A percentile compares a stretch with the other conserved stretches of the same genome.
phyloP scores from a whole-genome alignment of 2,797 vertebrate species.

The Lacerta viridis region DNA sequence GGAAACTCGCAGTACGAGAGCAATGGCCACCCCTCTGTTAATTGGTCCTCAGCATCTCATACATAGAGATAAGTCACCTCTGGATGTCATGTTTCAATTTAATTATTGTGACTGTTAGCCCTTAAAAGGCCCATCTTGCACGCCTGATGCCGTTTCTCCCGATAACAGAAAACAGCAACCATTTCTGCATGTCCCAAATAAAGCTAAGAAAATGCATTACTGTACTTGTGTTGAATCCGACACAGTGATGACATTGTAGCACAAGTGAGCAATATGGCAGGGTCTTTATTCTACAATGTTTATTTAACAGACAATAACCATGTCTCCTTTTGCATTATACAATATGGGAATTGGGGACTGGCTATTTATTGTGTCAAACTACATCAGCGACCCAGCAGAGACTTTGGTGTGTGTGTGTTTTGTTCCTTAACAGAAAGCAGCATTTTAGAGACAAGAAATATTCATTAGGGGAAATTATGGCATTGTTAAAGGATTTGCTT shows the following conservation, averaged over 20 bases:
- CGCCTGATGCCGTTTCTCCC: not conserved
- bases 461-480: slow-evolving; percentile 13
- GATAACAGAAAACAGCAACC: not conserved
- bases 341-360: not conserved
- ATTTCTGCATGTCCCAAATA: not conserved
- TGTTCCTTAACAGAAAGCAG: not conserved
- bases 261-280: not conserved
- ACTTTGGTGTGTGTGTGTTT: not conserved
- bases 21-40: not conserved
- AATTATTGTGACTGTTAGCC: not conserved
- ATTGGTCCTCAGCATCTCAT: not conserved
- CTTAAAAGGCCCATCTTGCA: not conserved
- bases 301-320: not conserved
- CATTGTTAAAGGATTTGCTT: slow-evolving; percentile 25
- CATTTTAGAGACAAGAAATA: not conserved
- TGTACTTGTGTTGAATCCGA: not conserved
- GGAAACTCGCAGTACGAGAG: not conserved
- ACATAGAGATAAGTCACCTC: not conserved
- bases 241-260: not conserved
- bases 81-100: not conserved
- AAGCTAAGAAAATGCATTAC: not conserved
- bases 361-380: not conserved
- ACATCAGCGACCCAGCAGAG: not conserved
- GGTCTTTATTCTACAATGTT: not conserved
- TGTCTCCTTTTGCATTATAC: not conserved